phyloP scores from a whole-genome alignment of 1,140 invertebrate species.

The Pseudomyrmex gracilis region DNA sequence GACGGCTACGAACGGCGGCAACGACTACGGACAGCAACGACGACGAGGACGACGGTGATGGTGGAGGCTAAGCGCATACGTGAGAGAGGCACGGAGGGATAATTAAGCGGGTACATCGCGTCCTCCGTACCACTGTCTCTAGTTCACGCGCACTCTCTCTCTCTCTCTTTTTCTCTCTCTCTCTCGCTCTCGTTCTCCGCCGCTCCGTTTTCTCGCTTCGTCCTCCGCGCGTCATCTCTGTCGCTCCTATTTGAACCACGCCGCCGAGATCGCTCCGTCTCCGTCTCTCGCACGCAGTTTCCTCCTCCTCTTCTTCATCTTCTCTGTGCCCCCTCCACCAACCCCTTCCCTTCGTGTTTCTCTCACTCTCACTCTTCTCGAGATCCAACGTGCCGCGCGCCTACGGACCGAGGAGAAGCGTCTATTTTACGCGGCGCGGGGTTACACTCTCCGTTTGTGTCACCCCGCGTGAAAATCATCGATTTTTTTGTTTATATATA shows the following conservation, averaged over 20 bases:
- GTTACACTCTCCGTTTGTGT: slow-evolving; percentile 60
- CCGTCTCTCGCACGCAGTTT: slow-evolving; percentile 40
- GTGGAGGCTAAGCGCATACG: slow-evolving; percentile 70
- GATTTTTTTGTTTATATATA: slow-evolving; percentile 18
- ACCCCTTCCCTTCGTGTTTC: not conserved
- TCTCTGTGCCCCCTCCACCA: not conserved
- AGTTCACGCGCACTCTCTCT: slow-evolving; percentile 43
- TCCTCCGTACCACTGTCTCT: slow-evolving; percentile 68
- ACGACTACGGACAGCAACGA: not conserved
- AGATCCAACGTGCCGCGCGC: not conserved
- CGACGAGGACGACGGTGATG: slow-evolving; percentile 5
- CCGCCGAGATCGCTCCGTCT: slow-evolving; percentile 37
- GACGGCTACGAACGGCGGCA: not conserved
- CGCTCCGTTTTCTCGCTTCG: slow-evolving; percentile 10
- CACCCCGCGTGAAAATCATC: not conserved
- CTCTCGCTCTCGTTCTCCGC: slow-evolving; percentile 31
- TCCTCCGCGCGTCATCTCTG: slow-evolving; percentile 4
- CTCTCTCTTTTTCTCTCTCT: not conserved
- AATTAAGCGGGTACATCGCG: slow-evolving; percentile 83
- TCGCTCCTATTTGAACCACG: slow-evolving; percentile 63
- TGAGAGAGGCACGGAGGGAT: slow-evolving; percentile 78
- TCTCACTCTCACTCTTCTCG: slow-evolving; percentile 21
- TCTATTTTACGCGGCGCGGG: slow-evolving; percentile 66
- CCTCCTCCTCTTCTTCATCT: not conserved
- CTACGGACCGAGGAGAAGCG: slow-evolving; percentile 49